Evolutionary conservation across 1,140 invertebrate genomes (phyloP), one percentile per base, ranked within the genome.

Genomic region (Pseudobourletiella spinata): DNA sequence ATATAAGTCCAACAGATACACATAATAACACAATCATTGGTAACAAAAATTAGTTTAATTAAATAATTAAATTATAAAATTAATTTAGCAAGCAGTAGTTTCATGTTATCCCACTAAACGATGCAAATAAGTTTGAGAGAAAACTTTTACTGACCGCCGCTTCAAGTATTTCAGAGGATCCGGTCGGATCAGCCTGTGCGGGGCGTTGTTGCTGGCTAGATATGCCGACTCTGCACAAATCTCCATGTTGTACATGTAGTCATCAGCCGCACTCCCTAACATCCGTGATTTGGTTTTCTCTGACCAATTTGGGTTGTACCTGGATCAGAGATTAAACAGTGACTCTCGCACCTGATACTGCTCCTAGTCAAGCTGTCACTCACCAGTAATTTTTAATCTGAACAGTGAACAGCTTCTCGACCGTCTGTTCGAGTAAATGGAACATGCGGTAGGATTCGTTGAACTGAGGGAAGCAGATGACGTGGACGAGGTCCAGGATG

Each of bases 371-470:
- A n/a, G n/a, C n/a, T n/a, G n/a, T n/a, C n/a, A n/a, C 22, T 35
- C 26, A 65, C 64, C 64, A 65, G 8, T 61, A 62, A 42, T 65
- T 65, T 58, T 65, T 65, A 0, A 65, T 60, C 24, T 61, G 59
- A 15, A 62, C 20, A 1, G 64, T 61, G 18, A 65, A 65, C 11
- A 65, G 16, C 50, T 58, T 65, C 55, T 65, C 64, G 0, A 60
- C 59, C 4, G 59, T 54, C 39, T 65, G 64, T 20, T 65, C 64
- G 15, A 65, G 28, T 18, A 65, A 54, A 32, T 65, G 64, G 22
- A 61, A 65, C 64, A 65, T 65, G 56, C 64, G 42, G 55, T 65
- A 65, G 15, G 64, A 65, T n/a, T 48, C 64, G 46, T 65, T 65
- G 25, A 65, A 65, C 39, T 65, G 55, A 15, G 48, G 44, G 29